These are phyloP conservation scores for Nibea albiflora DNA, from an alignment of 2,113 vertebrate species.

Conservation along the genomic window DNA sequence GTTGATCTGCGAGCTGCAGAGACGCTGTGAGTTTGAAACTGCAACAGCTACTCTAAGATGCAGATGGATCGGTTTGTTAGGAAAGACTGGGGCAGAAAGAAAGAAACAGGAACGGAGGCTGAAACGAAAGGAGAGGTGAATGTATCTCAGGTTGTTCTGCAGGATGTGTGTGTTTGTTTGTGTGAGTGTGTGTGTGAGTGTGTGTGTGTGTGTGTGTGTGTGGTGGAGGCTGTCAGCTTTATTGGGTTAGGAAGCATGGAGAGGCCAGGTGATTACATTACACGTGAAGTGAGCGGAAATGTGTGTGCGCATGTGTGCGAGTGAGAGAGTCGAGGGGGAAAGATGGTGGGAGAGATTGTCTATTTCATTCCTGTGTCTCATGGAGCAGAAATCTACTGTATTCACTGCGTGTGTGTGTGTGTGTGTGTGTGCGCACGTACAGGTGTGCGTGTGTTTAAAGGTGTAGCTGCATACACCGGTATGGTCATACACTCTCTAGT, in stretches of 20 bases:
- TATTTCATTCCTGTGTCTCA: constrained; percentile 16
- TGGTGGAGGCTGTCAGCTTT: constrained; percentile 62
- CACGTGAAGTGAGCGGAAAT: constrained; percentile 68
- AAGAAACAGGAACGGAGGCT: constrained; percentile 5
- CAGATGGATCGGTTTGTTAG: neutral
- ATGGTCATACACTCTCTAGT: constrained; percentile 20
- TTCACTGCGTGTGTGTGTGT: constrained; percentile 16
- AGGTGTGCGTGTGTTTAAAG: constrained; percentile 25
- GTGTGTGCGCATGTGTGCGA: constrained; percentile 40
- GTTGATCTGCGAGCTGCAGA: constrained; percentile 10
- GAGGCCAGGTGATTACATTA: constrained; percentile 80
- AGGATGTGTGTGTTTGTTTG: constrained; percentile 46
- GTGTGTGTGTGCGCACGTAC: neutral
- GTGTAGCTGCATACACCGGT: constrained; percentile 11
- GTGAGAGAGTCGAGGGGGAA: neutral
- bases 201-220: constrained; percentile 35
- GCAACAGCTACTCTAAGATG: neutral
- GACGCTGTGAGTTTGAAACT: neutral
- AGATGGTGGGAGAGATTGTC: neutral
- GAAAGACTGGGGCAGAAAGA: neutral
- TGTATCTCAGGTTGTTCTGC: constrained; percentile 50
- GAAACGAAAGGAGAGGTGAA: constrained; percentile 47
- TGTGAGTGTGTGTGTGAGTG: constrained; percentile 28
- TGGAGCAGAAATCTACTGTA: constrained; percentile 33
- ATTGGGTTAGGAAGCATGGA: constrained; percentile 78